Evolutionary conservation across 2,113 vertebrate species (phyloP).

Genomic region (Grallaria varia): DNA sequence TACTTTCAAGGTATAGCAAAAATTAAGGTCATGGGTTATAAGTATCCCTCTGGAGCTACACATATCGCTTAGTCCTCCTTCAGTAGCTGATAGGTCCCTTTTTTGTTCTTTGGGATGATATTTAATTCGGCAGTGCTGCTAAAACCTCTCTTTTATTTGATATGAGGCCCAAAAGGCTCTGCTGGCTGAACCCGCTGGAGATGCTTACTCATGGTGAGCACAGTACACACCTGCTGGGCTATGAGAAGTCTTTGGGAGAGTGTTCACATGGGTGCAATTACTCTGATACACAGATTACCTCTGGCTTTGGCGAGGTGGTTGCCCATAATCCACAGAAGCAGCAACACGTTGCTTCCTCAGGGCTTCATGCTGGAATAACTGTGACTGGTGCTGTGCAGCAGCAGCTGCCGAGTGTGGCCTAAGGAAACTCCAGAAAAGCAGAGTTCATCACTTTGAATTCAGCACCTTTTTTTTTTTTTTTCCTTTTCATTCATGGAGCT

Average conservation of each 20-base stretch:
- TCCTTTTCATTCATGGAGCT: neutral
- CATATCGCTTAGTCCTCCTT: neutral
- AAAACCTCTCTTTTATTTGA: neutral
- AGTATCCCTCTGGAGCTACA: neutral
- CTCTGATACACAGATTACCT: neutral
- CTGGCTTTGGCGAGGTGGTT: neutral
- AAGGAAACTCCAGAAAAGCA: neutral
- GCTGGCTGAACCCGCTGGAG: neutral
- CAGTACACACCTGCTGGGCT: neutral
- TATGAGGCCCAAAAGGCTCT: neutral
- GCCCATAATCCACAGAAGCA: neutral
- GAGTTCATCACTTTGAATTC: neutral
- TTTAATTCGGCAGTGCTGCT: neutral
- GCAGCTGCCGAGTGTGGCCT: neutral
- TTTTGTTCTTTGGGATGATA: neutral
- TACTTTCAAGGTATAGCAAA: neutral
- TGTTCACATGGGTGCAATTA: neutral
- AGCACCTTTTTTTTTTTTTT: neutral
- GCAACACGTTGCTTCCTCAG: neutral
- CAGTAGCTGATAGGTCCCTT: neutral
- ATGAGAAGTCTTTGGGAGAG: neutral
- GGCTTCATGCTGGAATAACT: neutral
- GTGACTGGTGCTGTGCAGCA: fast-evolving
- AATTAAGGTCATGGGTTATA: neutral
- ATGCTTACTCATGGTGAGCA: neutral